A percentile compares a stretch with the other conserved stretches of the same genome.
Conservation (phyloP, 2,888 invertebrate species). For the Encarsia formosa region DNA sequence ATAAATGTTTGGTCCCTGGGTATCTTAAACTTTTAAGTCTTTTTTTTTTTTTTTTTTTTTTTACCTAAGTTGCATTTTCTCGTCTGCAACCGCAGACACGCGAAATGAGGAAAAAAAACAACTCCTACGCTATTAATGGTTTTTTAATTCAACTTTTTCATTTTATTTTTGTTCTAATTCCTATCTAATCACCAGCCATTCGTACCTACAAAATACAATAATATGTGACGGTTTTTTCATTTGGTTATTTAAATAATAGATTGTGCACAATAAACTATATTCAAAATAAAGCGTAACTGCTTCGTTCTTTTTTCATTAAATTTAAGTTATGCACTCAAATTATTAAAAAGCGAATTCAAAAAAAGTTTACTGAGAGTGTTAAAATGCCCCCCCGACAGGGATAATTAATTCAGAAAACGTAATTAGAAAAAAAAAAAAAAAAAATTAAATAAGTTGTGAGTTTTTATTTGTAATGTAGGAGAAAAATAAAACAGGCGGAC, state of each 20-base stretch:
- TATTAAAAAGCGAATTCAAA: conserved; percentile 4
- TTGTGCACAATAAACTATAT: too few species aligned
- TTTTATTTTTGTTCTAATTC: too few species aligned
- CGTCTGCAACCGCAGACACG: conserved; percentile 1
- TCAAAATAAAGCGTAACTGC: too few species aligned
- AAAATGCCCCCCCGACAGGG: not conserved
- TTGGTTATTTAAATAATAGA: too few species aligned
- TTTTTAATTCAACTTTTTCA: conserved; percentile 14
- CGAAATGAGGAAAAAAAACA: conserved; percentile 20
- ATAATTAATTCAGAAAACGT: too few species aligned
- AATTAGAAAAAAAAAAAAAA: conserved; percentile 2
- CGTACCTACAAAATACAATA: conserved; percentile 18
- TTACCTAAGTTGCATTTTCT: conserved; percentile 9
- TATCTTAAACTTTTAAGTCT: conserved; percentile 27
- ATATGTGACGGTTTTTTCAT: conserved; percentile 2
- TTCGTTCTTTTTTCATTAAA: not conserved
- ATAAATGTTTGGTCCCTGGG: conserved; percentile 27
- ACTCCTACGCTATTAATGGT: conserved; percentile 24
- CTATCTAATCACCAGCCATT: conserved; percentile 30
- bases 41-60: too few species aligned
- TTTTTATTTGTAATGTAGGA: not conserved
- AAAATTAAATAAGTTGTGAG: not conserved
- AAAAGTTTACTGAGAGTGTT: not conserved
- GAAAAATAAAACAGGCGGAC: conserved; percentile 30
- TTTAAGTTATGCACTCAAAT: not conserved